phyloP scores from a whole-genome alignment of 2,113 vertebrate genomes.

The Amazona guildingii region DNA sequence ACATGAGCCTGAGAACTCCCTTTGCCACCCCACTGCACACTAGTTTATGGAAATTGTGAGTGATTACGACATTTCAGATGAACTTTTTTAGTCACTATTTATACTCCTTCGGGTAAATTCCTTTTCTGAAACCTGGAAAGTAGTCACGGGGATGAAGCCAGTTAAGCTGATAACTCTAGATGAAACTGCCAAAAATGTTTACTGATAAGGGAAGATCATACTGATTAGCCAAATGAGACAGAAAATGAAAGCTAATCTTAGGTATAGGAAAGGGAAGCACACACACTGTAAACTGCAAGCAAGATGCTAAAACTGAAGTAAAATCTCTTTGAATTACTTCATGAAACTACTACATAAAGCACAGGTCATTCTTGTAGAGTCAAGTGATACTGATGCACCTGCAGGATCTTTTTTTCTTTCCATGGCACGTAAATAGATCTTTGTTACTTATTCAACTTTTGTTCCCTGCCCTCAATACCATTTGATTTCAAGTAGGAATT shows the following conservation, averaged over 20 bases:
- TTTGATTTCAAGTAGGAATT: constrained; percentile 35
- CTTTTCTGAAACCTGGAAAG: not conserved
- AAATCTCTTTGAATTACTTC: not conserved
- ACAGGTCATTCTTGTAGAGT: not conserved
- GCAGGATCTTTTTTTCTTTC: not conserved
- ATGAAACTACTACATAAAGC: not conserved
- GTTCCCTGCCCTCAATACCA: not conserved
- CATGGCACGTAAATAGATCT: not conserved
- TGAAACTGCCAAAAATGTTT: not conserved
- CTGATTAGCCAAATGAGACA: not conserved
- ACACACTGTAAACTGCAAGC: not conserved
- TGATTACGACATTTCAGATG: not conserved
- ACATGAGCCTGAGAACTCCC: not conserved
- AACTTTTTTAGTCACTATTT: not conserved
- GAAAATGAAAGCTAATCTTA: not conserved
- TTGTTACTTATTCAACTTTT: not conserved
- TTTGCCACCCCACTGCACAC: not conserved
- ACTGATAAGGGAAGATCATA: not conserved
- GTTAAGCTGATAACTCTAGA: not conserved
- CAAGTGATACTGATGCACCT: not conserved
- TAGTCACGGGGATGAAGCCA: not conserved
- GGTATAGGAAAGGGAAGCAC: not conserved
- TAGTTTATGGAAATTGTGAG: not conserved
- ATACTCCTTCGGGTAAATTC: not conserved
- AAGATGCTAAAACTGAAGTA: not conserved